A percentile compares a stretch with the other conserved stretches of the same genome.
Conservation (phyloP, 2,888 invertebrate genomes). For the Anarsia innoxiella region DNA sequence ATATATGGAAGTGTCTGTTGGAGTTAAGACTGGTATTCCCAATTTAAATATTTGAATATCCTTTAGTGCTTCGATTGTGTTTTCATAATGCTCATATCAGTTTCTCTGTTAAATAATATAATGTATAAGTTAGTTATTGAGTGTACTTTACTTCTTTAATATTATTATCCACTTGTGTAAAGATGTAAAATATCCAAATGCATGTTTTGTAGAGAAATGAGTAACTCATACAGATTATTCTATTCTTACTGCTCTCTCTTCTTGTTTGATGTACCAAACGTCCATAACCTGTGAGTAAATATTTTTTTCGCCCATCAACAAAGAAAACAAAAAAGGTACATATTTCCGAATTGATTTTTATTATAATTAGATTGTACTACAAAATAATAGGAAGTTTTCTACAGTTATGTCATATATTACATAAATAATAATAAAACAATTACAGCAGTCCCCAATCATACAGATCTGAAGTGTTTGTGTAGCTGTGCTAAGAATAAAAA, state of each 20-base stretch:
- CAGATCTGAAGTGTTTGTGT: conserved; percentile 39
- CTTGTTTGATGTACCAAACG: too few relatives aligned
- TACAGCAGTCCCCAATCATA: conserved; percentile 51
- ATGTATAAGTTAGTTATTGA: too few relatives aligned
- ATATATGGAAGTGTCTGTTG: conserved; percentile 57
- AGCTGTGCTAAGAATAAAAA: conserved; percentile 29
- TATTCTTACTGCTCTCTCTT: too few relatives aligned
- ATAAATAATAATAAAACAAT: conserved; percentile 70
- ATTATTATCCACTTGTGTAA: too few relatives aligned
- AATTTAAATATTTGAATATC: conserved; percentile 48
- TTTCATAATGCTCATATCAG: too few relatives aligned
- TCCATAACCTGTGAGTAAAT: too few relatives aligned
- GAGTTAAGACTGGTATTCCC: conserved; percentile 60
- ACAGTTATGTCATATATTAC: conserved; percentile 71
- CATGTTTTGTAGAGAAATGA: too few relatives aligned
- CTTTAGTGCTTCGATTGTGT: neutral
- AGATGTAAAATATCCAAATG: too few relatives aligned
- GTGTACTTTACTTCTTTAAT: too few relatives aligned
- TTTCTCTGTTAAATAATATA: too few relatives aligned
- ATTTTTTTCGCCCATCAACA: too few relatives aligned
- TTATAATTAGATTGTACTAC: conserved; percentile 74
- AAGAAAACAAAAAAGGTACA: conserved; percentile 20
- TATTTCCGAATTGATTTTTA: conserved; percentile 69
- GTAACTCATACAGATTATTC: too few relatives aligned
- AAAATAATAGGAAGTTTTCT: conserved; percentile 75